These are phyloP conservation scores for Theropithecus gelada DNA, from an alignment of 2,113 vertebrate genomes.

Conservation along the genomic window DNA sequence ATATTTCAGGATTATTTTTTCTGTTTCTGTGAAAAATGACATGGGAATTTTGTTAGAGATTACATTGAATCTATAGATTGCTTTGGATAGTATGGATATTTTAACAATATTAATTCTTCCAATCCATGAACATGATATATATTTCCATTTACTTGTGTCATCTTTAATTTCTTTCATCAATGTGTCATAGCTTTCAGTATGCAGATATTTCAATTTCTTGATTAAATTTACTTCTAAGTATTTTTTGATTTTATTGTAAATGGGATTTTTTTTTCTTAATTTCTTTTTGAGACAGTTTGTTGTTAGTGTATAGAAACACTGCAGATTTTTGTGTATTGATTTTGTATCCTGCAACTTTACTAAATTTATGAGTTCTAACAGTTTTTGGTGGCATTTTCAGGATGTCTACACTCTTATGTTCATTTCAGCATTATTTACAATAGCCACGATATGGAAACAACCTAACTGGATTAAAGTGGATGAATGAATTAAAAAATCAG, in stretches of 20 bases:
- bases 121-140: neutral
- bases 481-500: neutral
- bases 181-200: neutral
- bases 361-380: neutral
- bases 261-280: neutral
- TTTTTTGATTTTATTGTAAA: neutral
- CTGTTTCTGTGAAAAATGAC: neutral
- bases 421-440: neutral
- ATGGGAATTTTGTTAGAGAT: neutral
- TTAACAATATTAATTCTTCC: neutral
- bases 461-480: neutral
- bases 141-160: neutral
- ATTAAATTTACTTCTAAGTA: neutral
- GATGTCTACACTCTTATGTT: neutral
- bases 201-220: neutral
- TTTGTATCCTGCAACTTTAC: neutral
- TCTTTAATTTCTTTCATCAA: neutral
- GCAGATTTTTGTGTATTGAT: neutral
- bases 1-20: neutral
- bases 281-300: neutral
- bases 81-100: neutral
- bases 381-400: neutral
- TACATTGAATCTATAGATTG: neutral
- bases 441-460: neutral
- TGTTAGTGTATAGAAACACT: neutral